Evolutionary conservation across 1,140 invertebrate species (phyloP), one percentile per base, ranked within the genome.

Genomic region (Bombus terrestris): DNA sequence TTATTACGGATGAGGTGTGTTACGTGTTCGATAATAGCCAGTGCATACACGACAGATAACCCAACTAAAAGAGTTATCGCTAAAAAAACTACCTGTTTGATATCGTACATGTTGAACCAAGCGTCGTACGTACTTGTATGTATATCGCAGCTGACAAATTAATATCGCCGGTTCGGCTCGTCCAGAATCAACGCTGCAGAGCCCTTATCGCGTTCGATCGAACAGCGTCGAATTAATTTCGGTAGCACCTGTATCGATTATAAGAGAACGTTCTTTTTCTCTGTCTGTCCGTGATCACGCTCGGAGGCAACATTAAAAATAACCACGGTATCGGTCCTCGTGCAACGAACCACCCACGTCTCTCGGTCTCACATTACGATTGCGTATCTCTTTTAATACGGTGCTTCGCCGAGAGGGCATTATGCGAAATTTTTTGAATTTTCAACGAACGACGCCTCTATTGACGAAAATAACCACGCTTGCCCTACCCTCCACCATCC

Each of bases 221-320:
- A 80, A 64, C 53, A 39, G 25, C 66, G 25, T 53, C 41, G 77
- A 77, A 69, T 84, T 68, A 62, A 69, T 81, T 74, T 86, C 85
- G 10, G 35, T 73, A 72, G 69, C 78, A 71, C 74, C 81, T 81
- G 66, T 82, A 90, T 59, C 71, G 71, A 53, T 59, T 85, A 85
- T 87, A 77, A 69, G 35, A 77, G 62, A 43, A 68, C 39, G 74
- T 74, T 86, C 59, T 66, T 90, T 82, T 77, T 76, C 59, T 86
- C 47, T 39, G 39, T 57, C 59, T 64, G 75, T 64, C 57, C 37
- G 75, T 78, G 57, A 43, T 9, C 47, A 37, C 62, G 76, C 59
- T 76, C 89, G 39, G 71, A 32, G 78, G 78, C 81, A 78, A 81
- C 89, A 90, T 90, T 90, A 90, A 90, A 90, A 90, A 90, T 90